Base-by-base conservation (phyloP, 37 sponge, comb jelly and placozoan species). In the Corticium candelabrum region DNA sequence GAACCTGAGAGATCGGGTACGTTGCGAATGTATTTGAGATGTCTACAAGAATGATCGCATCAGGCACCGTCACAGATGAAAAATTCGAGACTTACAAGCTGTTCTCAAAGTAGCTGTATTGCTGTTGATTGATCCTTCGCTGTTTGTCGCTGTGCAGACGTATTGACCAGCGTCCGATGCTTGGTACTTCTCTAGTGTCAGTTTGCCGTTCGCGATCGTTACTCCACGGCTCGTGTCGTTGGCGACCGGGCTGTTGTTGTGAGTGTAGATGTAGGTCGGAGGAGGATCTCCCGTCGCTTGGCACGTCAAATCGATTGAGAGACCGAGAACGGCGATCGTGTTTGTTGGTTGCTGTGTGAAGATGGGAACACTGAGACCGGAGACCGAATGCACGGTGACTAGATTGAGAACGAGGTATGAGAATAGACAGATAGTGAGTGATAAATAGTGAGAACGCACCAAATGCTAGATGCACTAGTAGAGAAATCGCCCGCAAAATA, bases 101-200 rank as follows among this genome's bases (percentile, higher is more conserved):
- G 62, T 50, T 50, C 15, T 50, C 62, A 50, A 11, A 27, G 11
- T 50, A 27, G 62, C 62, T 50, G 62, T 50, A 21, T 21, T 11
- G 62, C 62, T 50, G 21, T 50, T 50, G 62, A 50, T 50, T 50
- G 62, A 50, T 50, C 62, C 62, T 21, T 50, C 62, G 62, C 62
- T 50, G 21, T 50, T 50, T 11, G 15, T 50, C 21, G 62, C 62
- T 50, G 21, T 21, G 21, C 62, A 50, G 62, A 50, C 62, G 21
- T 50, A 50, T 27, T 50, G 11, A 27, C 62, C 62, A 50, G 62
- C 62, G 21, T 50, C 11, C 62, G 62, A 50, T 11, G 11, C 62
- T 11, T 21, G 11, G 21, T 50, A 50, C 62, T 11, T 50, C 15
- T 50, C 21, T 11, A 50, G 11, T 27, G 21, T 50, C 11, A 50